Evolutionary conservation across 2,888 invertebrate species (phyloP).

Genomic region (Amiota communis): DNA sequence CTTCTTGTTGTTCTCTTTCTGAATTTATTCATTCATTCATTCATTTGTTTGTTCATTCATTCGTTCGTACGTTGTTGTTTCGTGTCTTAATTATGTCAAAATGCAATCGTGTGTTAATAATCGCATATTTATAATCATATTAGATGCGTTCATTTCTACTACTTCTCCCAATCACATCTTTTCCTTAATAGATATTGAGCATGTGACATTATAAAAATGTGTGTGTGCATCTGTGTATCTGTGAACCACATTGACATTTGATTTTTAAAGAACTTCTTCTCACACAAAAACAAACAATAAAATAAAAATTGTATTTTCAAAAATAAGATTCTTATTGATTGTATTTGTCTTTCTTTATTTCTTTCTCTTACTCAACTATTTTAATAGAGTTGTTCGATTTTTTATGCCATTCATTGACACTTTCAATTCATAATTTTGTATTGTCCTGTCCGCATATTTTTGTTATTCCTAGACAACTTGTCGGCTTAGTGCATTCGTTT

Average conservation of each 20-base stretch:
- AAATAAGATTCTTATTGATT: background rate
- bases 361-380: background rate
- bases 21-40: slow-evolving; percentile 48
- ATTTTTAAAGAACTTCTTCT: slow-evolving; percentile 5
- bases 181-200: background rate
- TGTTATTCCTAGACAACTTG: slow-evolving; percentile 5
- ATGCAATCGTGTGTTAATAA: slow-evolving; percentile 69
- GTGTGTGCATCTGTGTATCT: background rate
- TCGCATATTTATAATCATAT: slow-evolving; percentile 69
- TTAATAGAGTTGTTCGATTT: slow-evolving; percentile 32
- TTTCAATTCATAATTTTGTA: slow-evolving; percentile 55
- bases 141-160: slow-evolving; percentile 44
- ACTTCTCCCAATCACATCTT: slow-evolving; percentile 31
- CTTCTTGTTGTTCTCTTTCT: background rate
- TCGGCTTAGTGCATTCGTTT: slow-evolving; percentile 36
- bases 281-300: slow-evolving; percentile 19
- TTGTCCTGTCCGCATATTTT: slow-evolving; percentile 30
- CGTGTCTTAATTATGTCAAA: slow-evolving; percentile 65
- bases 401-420: slow-evolving; percentile 62
- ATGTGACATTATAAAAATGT: background rate
- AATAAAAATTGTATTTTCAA: slow-evolving; percentile 1
- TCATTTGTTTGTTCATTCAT: slow-evolving; percentile 47
- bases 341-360: slow-evolving; percentile 1
- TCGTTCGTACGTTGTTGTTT: slow-evolving; percentile 35
- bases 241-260: slow-evolving; percentile 15